Evolutionary conservation across 2,888 invertebrate species (phyloP).

Genomic region (Melieria crassipennis): DNA sequence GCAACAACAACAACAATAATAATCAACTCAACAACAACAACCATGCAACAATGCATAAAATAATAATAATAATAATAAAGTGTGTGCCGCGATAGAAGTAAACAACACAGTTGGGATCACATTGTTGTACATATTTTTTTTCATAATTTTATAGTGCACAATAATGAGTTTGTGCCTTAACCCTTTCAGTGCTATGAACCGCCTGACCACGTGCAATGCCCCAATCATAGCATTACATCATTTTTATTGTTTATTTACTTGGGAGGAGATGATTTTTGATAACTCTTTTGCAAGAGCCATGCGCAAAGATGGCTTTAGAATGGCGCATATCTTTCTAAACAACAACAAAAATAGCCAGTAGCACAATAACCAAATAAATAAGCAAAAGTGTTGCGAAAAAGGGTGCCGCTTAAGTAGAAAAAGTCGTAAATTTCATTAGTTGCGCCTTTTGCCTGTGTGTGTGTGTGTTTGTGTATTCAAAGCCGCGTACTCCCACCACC

Average conservation of each 20-base stretch:
- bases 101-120: too few relatives aligned
- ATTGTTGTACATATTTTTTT: too few relatives aligned
- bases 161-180: too few relatives aligned
- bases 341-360: not conserved
- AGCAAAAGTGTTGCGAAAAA: not conserved
- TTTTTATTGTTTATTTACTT: slow-evolving; percentile 31
- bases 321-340: not conserved
- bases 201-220: too few relatives aligned
- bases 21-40: too few relatives aligned
- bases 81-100: too few relatives aligned
- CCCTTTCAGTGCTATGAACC: too few relatives aligned
- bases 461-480: not conserved
- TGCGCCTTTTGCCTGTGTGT: not conserved
- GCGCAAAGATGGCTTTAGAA: not conserved
- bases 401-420: slow-evolving; percentile 13
- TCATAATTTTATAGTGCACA: too few relatives aligned
- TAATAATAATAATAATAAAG: too few relatives aligned
- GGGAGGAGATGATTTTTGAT: slow-evolving; percentile 3
- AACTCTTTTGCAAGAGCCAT: not conserved
- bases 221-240: slow-evolving; percentile 15
- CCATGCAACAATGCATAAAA: too few relatives aligned
- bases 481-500: too few relatives aligned
- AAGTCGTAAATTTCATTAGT: slow-evolving; percentile 29
- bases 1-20: too few relatives aligned
- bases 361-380: not conserved